These are phyloP conservation scores for Poeciliopsis infans DNA, from an alignment of 2,797 vertebrate species.

Conservation along the genomic window DNA sequence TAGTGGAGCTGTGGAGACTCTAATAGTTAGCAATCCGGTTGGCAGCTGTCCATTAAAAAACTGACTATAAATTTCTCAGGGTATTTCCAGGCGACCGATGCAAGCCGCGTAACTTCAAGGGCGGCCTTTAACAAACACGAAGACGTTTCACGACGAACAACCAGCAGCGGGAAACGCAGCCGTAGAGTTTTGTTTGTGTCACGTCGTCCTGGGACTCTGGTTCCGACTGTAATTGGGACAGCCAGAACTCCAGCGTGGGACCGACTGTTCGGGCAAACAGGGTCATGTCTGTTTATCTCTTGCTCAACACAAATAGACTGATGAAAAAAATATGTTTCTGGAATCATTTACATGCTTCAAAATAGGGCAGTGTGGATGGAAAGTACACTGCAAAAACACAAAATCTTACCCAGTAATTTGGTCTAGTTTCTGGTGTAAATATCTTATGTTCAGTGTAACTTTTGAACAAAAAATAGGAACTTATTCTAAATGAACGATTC, in stretches of 20 bases:
- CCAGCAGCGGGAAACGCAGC: slow-evolving; percentile 61
- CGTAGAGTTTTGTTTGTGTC: slow-evolving; percentile 51
- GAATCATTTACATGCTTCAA: slow-evolving; percentile 51
- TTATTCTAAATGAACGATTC: no score
- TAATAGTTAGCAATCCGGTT: slow-evolving; percentile 60
- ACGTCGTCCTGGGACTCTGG: slow-evolving; percentile 47
- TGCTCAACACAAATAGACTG: slow-evolving; percentile 44
- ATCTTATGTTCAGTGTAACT: no score
- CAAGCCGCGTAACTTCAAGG: slow-evolving; percentile 40
- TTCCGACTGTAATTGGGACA: slow-evolving; percentile 63
- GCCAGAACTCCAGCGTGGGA: slow-evolving; percentile 58
- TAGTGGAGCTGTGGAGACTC: slow-evolving; percentile 60
- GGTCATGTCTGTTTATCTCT: slow-evolving; percentile 62
- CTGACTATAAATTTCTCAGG: slow-evolving; percentile 66
- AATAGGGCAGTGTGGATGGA: slow-evolving; percentile 34
- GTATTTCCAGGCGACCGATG: slow-evolving; percentile 49
- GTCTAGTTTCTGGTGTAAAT: no score
- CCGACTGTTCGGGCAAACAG: slow-evolving; percentile 66
- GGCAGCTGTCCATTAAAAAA: slow-evolving; percentile 81
- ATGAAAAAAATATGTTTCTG: slow-evolving; percentile 37
- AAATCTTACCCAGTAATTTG: no score
- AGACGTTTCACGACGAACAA: slow-evolving; percentile 42
- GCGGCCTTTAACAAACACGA: slow-evolving; percentile 34
- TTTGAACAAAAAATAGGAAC: no score
- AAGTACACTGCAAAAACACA: slow-evolving; percentile 5